These are phyloP conservation scores for Psococerastis gibbosa DNA, from an alignment of 2,888 invertebrate genomes.

Conservation along the genomic window DNA sequence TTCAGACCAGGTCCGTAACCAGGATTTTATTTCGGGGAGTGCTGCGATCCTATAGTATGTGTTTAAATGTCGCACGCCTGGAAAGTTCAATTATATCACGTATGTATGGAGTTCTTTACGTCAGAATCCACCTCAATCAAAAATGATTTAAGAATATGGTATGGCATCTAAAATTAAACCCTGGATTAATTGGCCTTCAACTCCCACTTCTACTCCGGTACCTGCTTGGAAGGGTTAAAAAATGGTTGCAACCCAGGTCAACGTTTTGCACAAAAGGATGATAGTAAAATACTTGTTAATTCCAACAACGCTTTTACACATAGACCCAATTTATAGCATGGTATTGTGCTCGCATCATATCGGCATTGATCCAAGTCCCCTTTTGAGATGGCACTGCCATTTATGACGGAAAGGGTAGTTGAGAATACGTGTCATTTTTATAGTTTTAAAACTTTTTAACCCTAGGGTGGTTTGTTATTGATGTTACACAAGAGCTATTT, in stretches of 20 bases:
- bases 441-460: neutral
- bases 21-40: too few species aligned
- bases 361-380: neutral
- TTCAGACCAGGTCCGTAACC: too few species aligned
- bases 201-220: neutral
- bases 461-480: neutral
- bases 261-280: constrained; percentile 7
- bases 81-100: too few species aligned
- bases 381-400: neutral
- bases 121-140: too few species aligned
- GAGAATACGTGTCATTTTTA: neutral
- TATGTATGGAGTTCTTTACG: too few species aligned
- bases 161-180: neutral
- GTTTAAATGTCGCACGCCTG: too few species aligned
- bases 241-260: neutral
- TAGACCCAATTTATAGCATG: neutral
- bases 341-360: neutral
- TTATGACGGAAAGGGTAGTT: neutral
- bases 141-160: too few species aligned
- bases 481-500: neutral
- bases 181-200: neutral
- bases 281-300: constrained; percentile 10
- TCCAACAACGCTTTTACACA: constrained; percentile 5
- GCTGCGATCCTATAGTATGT: too few species aligned
- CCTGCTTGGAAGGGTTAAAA: neutral